A percentile compares a stretch with the other conserved stretches of the same genome.
phyloP scores from a whole-genome alignment of 2,797 vertebrate species.

The Orestias chungarensis region DNA sequence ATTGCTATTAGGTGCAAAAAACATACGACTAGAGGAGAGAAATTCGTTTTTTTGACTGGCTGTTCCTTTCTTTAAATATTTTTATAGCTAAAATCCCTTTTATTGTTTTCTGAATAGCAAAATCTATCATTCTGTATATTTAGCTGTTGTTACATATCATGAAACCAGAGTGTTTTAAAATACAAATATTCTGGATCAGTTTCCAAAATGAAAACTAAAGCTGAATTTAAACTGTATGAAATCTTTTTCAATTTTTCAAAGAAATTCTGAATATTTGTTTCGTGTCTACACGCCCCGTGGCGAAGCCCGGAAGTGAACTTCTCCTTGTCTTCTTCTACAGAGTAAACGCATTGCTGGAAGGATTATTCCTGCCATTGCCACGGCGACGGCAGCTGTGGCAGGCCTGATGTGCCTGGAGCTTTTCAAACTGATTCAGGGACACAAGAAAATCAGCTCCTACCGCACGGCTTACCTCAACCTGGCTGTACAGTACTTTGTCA shows the following conservation, averaged over 20 bases:
- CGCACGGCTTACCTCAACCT: conserved; percentile 78
- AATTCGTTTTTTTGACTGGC: not conserved
- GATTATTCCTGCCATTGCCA: conserved; percentile 90
- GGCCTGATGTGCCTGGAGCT: conserved; percentile 89
- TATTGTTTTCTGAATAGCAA: not conserved
- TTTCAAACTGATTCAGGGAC: conserved; percentile 84
- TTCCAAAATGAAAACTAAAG: not conserved
- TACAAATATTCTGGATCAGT: no score
- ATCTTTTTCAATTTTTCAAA: not conserved
- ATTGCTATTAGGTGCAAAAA: no score
- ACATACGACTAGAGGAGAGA: no score
- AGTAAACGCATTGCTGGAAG: conserved; percentile 85
- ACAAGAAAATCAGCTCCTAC: conserved; percentile 72
- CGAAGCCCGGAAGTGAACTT: conserved; percentile 2
- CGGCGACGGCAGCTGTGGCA: conserved; percentile 85
- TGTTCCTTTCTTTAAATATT: not conserved
- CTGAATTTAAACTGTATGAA: not conserved
- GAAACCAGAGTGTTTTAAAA: no score
- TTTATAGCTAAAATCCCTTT: not conserved
- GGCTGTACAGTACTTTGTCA: conserved; percentile 65
- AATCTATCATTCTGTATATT: not conserved
- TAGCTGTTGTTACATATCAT: not conserved
- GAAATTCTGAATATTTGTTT: not conserved
- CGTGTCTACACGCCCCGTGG: not conserved
- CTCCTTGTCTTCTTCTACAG: conserved; percentile 63